Conservation (phyloP, 2,888 invertebrate genomes). For the Chirona hameri region DNA sequence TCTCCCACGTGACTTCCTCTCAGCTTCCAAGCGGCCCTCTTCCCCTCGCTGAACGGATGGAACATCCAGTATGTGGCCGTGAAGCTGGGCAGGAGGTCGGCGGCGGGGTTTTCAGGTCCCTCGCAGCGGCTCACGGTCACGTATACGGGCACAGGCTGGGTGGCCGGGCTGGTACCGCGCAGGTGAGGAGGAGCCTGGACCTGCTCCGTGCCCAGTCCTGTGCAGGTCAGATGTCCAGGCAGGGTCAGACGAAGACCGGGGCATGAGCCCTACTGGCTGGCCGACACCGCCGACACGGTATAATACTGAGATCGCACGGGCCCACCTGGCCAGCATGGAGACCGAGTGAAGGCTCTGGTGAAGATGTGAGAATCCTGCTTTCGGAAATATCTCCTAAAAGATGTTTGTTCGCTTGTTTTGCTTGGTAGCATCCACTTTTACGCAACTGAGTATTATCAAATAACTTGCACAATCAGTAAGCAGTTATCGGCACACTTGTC, state of each 20-base stretch:
- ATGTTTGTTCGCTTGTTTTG: too few relatives aligned
- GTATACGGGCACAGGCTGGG: background rate
- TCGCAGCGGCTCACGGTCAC: background rate
- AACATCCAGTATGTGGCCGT: conserved; percentile 68
- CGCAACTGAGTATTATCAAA: too few relatives aligned
- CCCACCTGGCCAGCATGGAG: too few relatives aligned
- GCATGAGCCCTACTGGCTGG: background rate
- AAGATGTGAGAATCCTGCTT: too few relatives aligned
- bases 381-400: too few relatives aligned
- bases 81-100: conserved; percentile 43
- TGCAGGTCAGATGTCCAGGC: background rate
- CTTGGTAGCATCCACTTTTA: too few relatives aligned
- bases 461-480: too few relatives aligned
- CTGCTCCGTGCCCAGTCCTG: background rate
- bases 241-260: background rate
- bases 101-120: background rate
- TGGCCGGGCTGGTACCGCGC: background rate
- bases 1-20: conserved; percentile 40
- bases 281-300: too few relatives aligned
- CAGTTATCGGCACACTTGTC: too few relatives aligned
- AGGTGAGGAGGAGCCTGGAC: background rate
- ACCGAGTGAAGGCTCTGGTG: too few relatives aligned
- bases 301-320: too few relatives aligned
- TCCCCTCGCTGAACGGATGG: conserved; percentile 64
- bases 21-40: conserved; percentile 47